phyloP scores from a whole-genome alignment of 2,797 vertebrate genomes.

The Glyptemys insculpta region DNA sequence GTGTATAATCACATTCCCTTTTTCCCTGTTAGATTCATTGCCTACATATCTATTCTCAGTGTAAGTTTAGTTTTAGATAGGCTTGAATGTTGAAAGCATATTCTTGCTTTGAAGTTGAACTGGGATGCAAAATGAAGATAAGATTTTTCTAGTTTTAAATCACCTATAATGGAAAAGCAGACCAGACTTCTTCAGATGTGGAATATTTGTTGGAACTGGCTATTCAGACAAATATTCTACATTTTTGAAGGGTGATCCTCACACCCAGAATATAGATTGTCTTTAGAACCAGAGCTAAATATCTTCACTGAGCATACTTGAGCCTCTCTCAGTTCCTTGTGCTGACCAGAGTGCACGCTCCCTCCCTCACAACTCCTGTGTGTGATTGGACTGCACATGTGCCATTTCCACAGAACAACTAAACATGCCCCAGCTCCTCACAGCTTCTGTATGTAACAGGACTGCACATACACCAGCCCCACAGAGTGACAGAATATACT shows the following conservation, averaged over 20 bases:
- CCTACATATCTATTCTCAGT: neutral
- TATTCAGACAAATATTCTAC: neutral
- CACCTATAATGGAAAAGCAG: neutral
- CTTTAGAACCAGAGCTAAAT: neutral
- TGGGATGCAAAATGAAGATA: neutral
- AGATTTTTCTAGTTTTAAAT: neutral
- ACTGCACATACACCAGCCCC: too few species aligned
- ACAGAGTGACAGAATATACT: too few species aligned
- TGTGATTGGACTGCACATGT: too few species aligned
- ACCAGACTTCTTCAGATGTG: neutral
- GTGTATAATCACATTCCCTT: neutral
- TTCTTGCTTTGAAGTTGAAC: slow-evolving; percentile 7
- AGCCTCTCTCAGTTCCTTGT: too few species aligned
- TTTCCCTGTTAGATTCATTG: neutral
- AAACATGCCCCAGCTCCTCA: too few species aligned
- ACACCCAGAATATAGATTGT: neutral
- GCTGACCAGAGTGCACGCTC: too few species aligned
- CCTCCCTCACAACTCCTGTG: too few species aligned
- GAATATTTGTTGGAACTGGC: neutral
- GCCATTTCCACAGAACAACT: too few species aligned
- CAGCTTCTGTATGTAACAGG: too few species aligned
- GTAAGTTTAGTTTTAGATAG: neutral
- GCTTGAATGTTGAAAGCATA: neutral
- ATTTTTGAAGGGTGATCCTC: neutral
- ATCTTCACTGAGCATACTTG: neutral